phyloP scores from a whole-genome alignment of 2,888 invertebrate species.

The Lasius fuliginosus region DNA sequence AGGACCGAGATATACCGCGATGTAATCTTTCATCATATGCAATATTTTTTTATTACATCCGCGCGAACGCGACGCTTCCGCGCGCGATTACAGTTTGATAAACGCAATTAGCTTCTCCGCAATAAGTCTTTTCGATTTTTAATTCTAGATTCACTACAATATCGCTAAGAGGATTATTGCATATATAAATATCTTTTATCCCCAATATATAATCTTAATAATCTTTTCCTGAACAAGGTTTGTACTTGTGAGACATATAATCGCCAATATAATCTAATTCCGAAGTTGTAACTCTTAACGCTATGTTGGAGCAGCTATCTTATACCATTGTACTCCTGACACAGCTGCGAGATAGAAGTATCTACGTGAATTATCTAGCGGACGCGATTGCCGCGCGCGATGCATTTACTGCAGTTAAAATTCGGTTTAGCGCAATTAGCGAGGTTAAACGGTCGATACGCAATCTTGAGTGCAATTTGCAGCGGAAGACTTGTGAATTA shows the following conservation, averaged over 20 bases:
- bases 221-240: neutral
- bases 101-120: neutral
- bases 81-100: conserved; percentile 1
- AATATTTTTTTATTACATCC: conserved; percentile 59
- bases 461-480: conserved; percentile 55
- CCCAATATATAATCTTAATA: neutral
- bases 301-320: conserved; percentile 14
- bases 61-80: conserved; percentile 30
- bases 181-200: neutral
- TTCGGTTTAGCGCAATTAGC: conserved; percentile 61
- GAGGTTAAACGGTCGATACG: conserved; percentile 60
- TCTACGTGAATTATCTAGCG: conserved; percentile 48
- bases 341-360: conserved; percentile 47
- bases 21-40: conserved; percentile 54
- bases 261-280: conserved; percentile 20
- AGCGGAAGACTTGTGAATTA: conserved; percentile 45
- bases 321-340: conserved; percentile 34
- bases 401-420: conserved; percentile 36
- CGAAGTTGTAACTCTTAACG: conserved; percentile 2
- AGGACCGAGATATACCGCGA: conserved; percentile 62
- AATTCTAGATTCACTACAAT: neutral
- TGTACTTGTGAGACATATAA: neutral
- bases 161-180: neutral
- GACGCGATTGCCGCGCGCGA: conserved; percentile 35
- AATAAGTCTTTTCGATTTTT: neutral